Evolutionary conservation across 2,797 vertebrate species (phyloP), one percentile per base, ranked within the genome.

Genomic region (Ctenochaetus hawaiiensis): DNA sequence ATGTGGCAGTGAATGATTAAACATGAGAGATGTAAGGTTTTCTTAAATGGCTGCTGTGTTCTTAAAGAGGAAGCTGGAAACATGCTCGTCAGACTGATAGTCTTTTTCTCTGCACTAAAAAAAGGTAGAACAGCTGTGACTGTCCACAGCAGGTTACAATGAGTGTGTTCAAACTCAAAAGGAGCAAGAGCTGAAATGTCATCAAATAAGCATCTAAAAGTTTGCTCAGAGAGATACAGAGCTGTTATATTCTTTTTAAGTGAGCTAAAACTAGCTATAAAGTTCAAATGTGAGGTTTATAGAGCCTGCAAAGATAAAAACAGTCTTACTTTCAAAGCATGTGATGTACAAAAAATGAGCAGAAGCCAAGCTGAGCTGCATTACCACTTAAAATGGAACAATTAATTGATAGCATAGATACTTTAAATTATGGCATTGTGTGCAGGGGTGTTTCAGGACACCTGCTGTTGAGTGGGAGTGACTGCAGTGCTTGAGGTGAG

Each of bases 261-360:
- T 64, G 47, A 78, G 49, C 47, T 37, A 39, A 53, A 59, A 53
- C 41, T 52, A 4, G 48, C 60, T 54, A 22, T 58, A 26, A 20
- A 73, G 61, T 57, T 82, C 45, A 82, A 69, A 76, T 22, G 14
- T 51, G 39, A 41, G 39, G 39, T 72, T 63, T 81, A 11, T n/a
- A 26, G 30, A 18, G 66, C n/a, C 23, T 53, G 20, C 1, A 34
- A 75, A 48, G 8, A 10, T 4, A n/a, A 39, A 8, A 45, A 30
- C 37, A 45, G 45, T 22, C 6, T 6, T 34, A 22, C n/a, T 61
- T 62, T 71, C 48, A 23, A 62, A 51, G 41, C 10, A 26, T 39
- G 17, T 6, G 37, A 13, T 22, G 16, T 62, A 60, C 48, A 17
- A 20, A 5, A 44, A 61, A 37, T 41, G 4, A 48, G 39, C 9